These are phyloP conservation scores for Rousettus leschenaultii DNA, from an alignment of 2,113 vertebrate genomes.

Conservation along the genomic window DNA sequence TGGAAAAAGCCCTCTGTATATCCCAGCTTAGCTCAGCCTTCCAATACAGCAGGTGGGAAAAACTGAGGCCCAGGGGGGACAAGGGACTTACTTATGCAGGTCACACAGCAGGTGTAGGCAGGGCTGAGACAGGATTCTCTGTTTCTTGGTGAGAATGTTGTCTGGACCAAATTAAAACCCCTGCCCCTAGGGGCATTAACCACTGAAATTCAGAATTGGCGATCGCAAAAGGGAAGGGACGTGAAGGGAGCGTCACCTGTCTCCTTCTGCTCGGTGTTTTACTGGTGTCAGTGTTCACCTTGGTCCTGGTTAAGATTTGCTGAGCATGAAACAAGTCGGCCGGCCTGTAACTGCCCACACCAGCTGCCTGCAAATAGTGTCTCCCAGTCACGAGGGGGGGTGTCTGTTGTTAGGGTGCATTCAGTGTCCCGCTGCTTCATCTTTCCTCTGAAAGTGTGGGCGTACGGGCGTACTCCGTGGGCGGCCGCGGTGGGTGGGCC, in stretches of 20 bases:
- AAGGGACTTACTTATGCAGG: not conserved
- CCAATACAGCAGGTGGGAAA: not conserved
- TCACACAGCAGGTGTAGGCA: not conserved
- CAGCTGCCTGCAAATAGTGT: not conserved
- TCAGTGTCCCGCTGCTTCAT: not conserved
- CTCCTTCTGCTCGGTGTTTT: not conserved
- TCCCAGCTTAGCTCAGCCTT: not conserved
- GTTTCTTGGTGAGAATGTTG: not conserved
- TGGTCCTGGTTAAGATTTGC: not conserved
- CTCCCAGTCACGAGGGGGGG: not conserved
- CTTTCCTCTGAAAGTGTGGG: not conserved
- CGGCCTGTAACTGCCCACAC: rapidly evolving
- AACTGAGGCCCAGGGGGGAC: not conserved
- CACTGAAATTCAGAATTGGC: not conserved
- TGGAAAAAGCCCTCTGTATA: not conserved
- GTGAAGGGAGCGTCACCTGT: not conserved
- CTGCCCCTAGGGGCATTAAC: not conserved
- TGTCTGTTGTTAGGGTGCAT: not conserved
- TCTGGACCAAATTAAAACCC: not conserved
- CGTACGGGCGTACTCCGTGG: not conserved
- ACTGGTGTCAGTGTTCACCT: not conserved
- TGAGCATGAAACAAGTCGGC: not conserved
- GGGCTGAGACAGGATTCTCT: not conserved
- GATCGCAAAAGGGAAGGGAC: not conserved
- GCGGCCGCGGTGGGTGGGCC: not conserved